phyloP scores from a whole-genome alignment of 2,797 vertebrate species.

The Anguilla pacifica region DNA sequence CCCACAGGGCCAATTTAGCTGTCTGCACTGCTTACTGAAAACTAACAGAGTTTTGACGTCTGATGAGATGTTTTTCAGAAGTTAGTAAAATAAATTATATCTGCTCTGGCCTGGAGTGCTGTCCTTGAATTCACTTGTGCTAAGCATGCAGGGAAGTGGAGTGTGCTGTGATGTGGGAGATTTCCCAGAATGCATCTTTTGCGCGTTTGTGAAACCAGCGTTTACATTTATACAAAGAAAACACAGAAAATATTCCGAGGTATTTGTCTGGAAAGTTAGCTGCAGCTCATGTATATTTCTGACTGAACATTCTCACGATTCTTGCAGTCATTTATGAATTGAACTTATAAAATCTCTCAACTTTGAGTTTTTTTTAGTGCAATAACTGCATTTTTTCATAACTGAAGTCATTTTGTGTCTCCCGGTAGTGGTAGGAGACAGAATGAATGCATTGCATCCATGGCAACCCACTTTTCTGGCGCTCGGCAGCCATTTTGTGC shows the following conservation, averaged over 20 bases:
- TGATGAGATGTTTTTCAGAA: not conserved
- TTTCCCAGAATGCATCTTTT: not conserved
- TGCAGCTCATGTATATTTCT: not conserved
- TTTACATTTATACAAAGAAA: not conserved
- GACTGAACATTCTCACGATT: not conserved
- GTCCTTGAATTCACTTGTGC: not conserved
- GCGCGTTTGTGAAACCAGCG: not conserved
- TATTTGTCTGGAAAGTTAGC: not conserved
- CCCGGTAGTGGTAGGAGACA: too few relatives aligned
- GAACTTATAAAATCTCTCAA: too few relatives aligned
- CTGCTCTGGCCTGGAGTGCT: not conserved
- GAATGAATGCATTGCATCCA: too few relatives aligned
- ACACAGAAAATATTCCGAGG: not conserved
- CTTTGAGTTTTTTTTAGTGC: too few relatives aligned
- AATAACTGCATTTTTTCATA: too few relatives aligned
- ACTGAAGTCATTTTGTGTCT: too few relatives aligned
- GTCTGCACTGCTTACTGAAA: not conserved
- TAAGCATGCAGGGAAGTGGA: not conserved
- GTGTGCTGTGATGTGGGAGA: not conserved
- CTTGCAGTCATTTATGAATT: too few relatives aligned
- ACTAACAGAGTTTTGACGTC: not conserved
- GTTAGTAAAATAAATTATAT: not conserved
- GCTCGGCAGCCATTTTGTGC: not conserved
- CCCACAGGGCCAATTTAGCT: not conserved
- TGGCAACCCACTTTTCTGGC: not conserved